Conservation (phyloP, 1,140 invertebrate genomes). For the Coelopa frigida region DNA sequence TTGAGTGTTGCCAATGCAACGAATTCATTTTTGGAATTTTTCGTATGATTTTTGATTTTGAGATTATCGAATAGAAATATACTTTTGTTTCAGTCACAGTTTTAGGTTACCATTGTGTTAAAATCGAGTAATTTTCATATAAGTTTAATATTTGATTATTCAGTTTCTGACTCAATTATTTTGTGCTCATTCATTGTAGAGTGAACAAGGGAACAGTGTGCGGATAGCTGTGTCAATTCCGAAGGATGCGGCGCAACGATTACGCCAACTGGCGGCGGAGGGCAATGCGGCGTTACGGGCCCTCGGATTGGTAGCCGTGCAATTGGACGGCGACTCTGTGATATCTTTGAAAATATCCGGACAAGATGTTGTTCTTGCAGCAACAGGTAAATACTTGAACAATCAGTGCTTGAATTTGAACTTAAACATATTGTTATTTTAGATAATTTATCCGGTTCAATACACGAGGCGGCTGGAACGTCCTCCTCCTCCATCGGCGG, state of each 20-base stretch:
- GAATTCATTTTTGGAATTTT: too few relatives aligned
- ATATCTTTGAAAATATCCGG: conserved; percentile 77
- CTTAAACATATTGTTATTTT: conserved; percentile 3
- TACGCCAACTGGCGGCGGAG: conserved; percentile 83
- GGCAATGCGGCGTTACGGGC: conserved; percentile 79
- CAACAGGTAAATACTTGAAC: conserved; percentile 48
- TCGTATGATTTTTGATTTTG: too few relatives aligned
- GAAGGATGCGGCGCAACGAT: conserved; percentile 80
- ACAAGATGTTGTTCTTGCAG: conserved; percentile 65
- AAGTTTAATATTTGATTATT: too few relatives aligned
- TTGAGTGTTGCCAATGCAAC: too few relatives aligned
- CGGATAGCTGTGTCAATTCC: conserved; percentile 94
- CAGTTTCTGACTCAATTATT: too few relatives aligned
- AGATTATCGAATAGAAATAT: too few relatives aligned
- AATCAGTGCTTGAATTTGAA: conserved; percentile 17
- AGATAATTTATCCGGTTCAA: conserved; percentile 9
- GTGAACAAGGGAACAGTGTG: too few relatives aligned
- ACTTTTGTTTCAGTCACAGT: too few relatives aligned
- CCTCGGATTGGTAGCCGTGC: conserved; percentile 89
- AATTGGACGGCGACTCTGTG: conserved; percentile 92
- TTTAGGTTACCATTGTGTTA: too few relatives aligned
- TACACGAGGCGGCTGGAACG: conserved; percentile 38
- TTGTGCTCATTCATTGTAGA: too few relatives aligned
- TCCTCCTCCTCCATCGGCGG: conserved; percentile 26
- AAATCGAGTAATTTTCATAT: too few relatives aligned